Evolutionary conservation across 2,888 invertebrate genomes (phyloP), one percentile per base, ranked within the genome.

Genomic region (Oligia fasciuncula): DNA sequence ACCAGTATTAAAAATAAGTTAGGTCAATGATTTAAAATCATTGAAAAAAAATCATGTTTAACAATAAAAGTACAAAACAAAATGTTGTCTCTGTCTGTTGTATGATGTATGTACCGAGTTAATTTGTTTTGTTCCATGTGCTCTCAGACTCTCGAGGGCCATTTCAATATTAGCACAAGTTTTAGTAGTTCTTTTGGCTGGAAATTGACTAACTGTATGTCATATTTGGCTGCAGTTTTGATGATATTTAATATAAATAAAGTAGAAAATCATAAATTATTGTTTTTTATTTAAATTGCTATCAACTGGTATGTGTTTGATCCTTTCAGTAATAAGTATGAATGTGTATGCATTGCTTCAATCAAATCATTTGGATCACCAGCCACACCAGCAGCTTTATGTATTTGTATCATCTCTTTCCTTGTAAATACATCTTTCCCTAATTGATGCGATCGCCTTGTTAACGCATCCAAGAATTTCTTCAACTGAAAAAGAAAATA

Each of bases 251-350:
- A 43, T 69, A 63, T 43, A 69, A 82, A 54, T 62, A 78, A 72
- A 82, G 6, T 14, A 14, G 23, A 43, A 70, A 70, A 73, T 43
- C 40, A 14, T 13, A 23, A 54, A 62, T 40, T 6, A 66, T 8
- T 4, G 4, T 14, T 35, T 73, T 81, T 82, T 83, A 74, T 76
- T 93, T 93, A 96, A 80, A 95, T 88, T 62, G 94, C 93, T 86
- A 96, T 93, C 68, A 97, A 91, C 95, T 98, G 98, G 91, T 98
- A 99, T 73, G 97, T 96, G 91, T 98, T 97, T 29, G 97, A 97
- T 1, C 98, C 98, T 94, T 98, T 99, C 91, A 99, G 98, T 85
- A 99, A 96, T 85, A 99, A 96, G 95, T 98, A 98, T 17, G 99
- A 99, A 93, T 99, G 98, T 89, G 98, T 97, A 93, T 99, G 99